A percentile compares a stretch with the other conserved stretches of the same genome.
Evolutionary conservation across 2,888 invertebrate species (phyloP).

Genomic region (Peribatodes rhomboidaria): DNA sequence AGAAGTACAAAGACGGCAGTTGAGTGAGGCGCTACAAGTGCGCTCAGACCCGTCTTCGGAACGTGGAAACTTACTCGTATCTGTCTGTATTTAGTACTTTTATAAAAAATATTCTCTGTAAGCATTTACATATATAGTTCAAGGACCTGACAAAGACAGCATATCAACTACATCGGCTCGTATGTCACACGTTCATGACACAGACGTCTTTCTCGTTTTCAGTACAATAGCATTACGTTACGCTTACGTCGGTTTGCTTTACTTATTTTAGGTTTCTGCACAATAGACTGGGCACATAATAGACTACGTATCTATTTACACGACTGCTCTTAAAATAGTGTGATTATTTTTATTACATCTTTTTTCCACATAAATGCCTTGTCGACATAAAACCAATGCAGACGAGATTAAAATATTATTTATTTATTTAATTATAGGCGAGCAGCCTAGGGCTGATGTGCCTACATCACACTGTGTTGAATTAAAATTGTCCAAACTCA

Average conservation of each 20-base stretch:
- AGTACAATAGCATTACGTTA: conserved; percentile 1
- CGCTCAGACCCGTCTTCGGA: too few species aligned
- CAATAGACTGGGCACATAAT: background rate
- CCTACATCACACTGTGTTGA: too few species aligned
- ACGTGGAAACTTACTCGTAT: too few species aligned
- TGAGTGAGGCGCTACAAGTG: too few species aligned
- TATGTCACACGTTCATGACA: conserved; percentile 6
- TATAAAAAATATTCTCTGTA: too few species aligned
- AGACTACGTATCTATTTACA: conserved; percentile 1
- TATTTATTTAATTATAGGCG: too few species aligned
- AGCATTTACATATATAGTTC: conserved; percentile 3
- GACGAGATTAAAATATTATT: too few species aligned
- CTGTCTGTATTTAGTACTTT: too few species aligned
- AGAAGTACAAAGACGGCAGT: too few species aligned
- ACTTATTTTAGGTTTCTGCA: background rate
- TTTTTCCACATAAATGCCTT: background rate
- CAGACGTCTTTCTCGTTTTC: background rate
- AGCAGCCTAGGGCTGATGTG: too few species aligned
- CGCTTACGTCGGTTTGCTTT: background rate
- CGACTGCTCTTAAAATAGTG: background rate
- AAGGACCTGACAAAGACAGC: conserved; percentile 12
- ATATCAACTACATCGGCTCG: background rate
- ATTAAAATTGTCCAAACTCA: too few species aligned
- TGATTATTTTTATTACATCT: background rate
- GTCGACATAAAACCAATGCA: background rate